phyloP scores from a whole-genome alignment of 2,888 invertebrate species.

The Mylabris sibirica region DNA sequence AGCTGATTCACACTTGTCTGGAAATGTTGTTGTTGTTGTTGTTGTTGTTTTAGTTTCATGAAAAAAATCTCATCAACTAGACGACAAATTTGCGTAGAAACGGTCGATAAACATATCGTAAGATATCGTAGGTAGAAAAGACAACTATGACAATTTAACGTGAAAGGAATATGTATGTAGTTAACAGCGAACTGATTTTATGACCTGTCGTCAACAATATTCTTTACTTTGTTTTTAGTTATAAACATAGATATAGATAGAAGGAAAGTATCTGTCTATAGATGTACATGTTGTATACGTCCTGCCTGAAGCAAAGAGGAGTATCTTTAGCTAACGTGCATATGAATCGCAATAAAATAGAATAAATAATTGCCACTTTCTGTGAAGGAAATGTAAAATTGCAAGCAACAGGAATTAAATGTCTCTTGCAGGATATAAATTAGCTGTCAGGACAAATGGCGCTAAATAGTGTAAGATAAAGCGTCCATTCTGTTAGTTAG shows the following conservation, averaged over 20 bases:
- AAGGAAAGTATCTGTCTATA: background rate
- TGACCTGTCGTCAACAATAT: slow-evolving; percentile 31
- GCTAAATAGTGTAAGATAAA: slow-evolving; percentile 47
- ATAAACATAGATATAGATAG: slow-evolving; percentile 17
- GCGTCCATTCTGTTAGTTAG: slow-evolving; percentile 41
- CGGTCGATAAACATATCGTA: slow-evolving; percentile 15
- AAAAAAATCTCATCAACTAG: background rate
- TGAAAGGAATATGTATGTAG: slow-evolving; percentile 15
- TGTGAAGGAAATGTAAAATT: slow-evolving; percentile 46
- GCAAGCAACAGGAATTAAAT: slow-evolving; percentile 45
- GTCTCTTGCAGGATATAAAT: slow-evolving; percentile 48
- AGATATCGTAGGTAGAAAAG: slow-evolving; percentile 14
- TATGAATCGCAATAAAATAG: slow-evolving; percentile 29
- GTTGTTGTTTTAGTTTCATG: too few relatives aligned
- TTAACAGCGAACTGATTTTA: slow-evolving; percentile 23
- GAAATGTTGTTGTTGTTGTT: background rate
- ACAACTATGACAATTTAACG: slow-evolving; percentile 18
- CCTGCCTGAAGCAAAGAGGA: slow-evolving; percentile 23
- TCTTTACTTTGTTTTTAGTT: slow-evolving; percentile 32
- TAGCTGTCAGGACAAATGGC: slow-evolving; percentile 46
- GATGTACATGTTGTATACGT: background rate
- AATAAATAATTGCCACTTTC: slow-evolving; percentile 45
- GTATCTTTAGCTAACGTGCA: slow-evolving; percentile 31
- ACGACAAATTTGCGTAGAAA: slow-evolving; percentile 16
- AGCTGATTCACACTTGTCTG: slow-evolving; percentile 16